Conservation (phyloP, 2,797 vertebrate genomes). For the Dromococcyx pavoninus region DNA sequence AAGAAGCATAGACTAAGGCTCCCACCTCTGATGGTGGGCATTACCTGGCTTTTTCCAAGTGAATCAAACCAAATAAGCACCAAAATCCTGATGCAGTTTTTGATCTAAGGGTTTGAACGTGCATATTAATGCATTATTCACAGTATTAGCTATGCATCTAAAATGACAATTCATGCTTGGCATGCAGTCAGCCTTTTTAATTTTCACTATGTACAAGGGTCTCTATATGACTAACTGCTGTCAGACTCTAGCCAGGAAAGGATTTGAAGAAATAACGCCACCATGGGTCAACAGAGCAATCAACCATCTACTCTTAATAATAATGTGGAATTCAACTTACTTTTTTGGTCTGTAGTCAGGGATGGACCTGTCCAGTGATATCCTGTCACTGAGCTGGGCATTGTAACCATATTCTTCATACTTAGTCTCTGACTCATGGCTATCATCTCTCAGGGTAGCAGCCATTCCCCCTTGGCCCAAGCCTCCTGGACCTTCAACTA, state of each 20-base stretch:
- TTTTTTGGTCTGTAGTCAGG: conserved; percentile 97
- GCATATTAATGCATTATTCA: background rate
- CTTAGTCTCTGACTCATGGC: conserved; percentile 85
- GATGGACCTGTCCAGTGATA: conserved; percentile 95
- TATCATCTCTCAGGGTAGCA: conserved; percentile 89
- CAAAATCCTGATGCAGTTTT: background rate
- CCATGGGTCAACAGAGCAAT: background rate
- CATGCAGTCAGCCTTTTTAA: background rate
- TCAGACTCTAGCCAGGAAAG: background rate
- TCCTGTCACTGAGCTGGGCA: conserved; percentile 94
- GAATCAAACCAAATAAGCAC: background rate
- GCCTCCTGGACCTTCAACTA: conserved; percentile 95
- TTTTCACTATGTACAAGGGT: background rate
- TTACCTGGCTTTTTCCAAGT: background rate
- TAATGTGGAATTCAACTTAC: conserved; percentile 72
- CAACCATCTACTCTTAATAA: background rate
- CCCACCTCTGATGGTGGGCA: background rate
- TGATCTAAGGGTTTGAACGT: background rate
- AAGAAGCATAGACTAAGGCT: background rate
- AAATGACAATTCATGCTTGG: background rate
- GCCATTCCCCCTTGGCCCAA: conserved; percentile 93
- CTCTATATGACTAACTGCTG: background rate
- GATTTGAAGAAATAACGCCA: background rate
- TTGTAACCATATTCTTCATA: conserved; percentile 98
- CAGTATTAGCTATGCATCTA: background rate